phyloP scores from a whole-genome alignment of 2,888 invertebrate genomes.

The Sminthurides aquaticus region DNA sequence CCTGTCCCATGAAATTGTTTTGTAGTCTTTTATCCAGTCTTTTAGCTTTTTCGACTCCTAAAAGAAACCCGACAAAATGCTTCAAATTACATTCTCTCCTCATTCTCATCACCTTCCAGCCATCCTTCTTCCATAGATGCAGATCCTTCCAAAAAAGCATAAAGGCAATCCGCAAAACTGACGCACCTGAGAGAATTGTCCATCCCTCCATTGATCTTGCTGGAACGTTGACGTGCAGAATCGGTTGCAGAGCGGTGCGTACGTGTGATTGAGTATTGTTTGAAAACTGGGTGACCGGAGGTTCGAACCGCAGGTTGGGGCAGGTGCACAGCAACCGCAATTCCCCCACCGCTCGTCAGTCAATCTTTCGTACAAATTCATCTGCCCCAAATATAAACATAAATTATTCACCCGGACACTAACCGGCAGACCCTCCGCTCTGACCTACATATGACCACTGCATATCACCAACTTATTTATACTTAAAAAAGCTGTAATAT shows the following conservation, averaged over 20 bases:
- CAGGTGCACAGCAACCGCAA: conserved; percentile 34
- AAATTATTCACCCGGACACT: not conserved
- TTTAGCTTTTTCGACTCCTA: too few species aligned
- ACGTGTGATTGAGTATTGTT: conserved; percentile 37
- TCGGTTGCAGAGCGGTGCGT: conserved; percentile 41
- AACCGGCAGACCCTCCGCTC: too few species aligned
- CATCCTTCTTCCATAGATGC: too few species aligned
- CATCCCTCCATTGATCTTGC: conserved; percentile 41
- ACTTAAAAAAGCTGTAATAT: too few species aligned
- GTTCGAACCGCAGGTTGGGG: conserved; percentile 21
- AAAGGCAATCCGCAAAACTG: too few species aligned
- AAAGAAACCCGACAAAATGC: too few species aligned
- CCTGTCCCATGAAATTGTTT: conserved; percentile 38
- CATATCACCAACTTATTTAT: too few species aligned
- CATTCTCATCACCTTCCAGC: too few species aligned
- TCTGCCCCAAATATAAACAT: not conserved
- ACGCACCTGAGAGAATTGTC: conserved; percentile 32
- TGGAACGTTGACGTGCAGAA: conserved; percentile 38
- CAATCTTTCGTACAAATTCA: not conserved
- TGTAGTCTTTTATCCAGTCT: conserved; percentile 39
- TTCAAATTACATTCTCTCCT: too few species aligned
- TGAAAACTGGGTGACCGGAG: conserved; percentile 34
- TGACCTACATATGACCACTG: too few species aligned
- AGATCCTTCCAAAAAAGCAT: too few species aligned
- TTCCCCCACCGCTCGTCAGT: conserved; percentile 27